Evolutionary conservation across 2,888 invertebrate species (phyloP).

Genomic region (Atherix ibis): DNA sequence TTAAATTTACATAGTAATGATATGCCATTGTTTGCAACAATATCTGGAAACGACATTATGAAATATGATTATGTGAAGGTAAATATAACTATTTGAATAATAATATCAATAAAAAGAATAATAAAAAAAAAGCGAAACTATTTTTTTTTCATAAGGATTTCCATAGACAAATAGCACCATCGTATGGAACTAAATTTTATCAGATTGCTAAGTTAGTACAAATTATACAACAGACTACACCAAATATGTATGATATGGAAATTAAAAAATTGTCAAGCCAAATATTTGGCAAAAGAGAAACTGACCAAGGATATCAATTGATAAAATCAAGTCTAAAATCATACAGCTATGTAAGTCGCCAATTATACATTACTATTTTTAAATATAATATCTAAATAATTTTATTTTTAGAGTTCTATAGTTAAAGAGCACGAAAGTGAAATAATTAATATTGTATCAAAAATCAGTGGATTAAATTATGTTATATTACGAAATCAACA

Average conservation of each 20-base stretch:
- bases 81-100: too few species aligned
- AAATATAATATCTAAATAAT: not conserved
- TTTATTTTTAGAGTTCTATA: too few species aligned
- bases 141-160: not conserved
- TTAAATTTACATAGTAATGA: slow-evolving; percentile 3
- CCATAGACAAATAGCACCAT: not conserved
- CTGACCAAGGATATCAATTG: too few species aligned
- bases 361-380: not conserved
- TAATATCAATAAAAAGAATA: not conserved
- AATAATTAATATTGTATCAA: too few species aligned
- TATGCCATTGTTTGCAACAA: slow-evolving; percentile 7
- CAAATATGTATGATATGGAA: too few species aligned
- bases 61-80: slow-evolving; percentile 1
- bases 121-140: not conserved
- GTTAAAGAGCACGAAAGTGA: too few species aligned
- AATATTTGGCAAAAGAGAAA: too few species aligned
- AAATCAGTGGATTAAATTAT: slow-evolving; percentile 3
- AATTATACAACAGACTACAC: too few species aligned
- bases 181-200: too few species aligned
- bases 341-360: not conserved
- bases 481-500: not conserved
- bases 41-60: slow-evolving; percentile 11
- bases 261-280: too few species aligned
- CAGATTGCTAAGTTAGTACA: too few species aligned
- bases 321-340: not conserved